Evolutionary conservation across 2,888 invertebrate species (phyloP), one percentile per base, ranked within the genome.

Genomic region (Drepanosiphum platanoidis): DNA sequence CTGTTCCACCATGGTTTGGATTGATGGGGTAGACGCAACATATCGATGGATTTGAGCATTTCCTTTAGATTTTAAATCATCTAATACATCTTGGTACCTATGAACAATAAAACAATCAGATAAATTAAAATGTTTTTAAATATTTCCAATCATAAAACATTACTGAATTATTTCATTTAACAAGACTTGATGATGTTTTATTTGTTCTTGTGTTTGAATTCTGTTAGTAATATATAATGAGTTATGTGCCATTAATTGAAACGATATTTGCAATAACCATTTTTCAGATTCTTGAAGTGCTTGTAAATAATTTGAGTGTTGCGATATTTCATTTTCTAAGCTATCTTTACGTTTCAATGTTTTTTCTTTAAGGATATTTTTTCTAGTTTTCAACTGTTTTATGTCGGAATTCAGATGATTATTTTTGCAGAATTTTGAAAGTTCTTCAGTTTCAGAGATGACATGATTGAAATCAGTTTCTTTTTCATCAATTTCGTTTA

Each of bases 161-260:
- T 89, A 91, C 91, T 87, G 87, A 34, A 88, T 86, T 68, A 88
- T 88, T 88, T 95, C 95, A 58, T 92, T 92, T 0, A 95, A 89
- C 30, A 95, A 89, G 0, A 92, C 90, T 88, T 95, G 94, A 88
- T 98, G 97, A 89, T 96, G 96, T n/a, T 94, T 94, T 64, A 97
- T 92, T 90, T 97, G 97, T 87, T 96, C 95, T 88, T 95, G 93
- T 0, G 97, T 97, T 90, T 98, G 97, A 88, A 96, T 95, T 86
- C 96, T 93, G 88, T 96, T 97, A 8, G 95, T 94, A 87, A 97
- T 97, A 89, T 97, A 97, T 32, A 97, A 91, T 0, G 97, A 96
- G 89, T 98, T 98, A 89, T 97, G 97, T 0, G 97, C 96, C 97
- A 98, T 97, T 0, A 98, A 91, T 89, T 96, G 96, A 93, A 97